Base-by-base conservation (phyloP, 2,888 invertebrate species). In the Megalurothrips usitatus region DNA sequence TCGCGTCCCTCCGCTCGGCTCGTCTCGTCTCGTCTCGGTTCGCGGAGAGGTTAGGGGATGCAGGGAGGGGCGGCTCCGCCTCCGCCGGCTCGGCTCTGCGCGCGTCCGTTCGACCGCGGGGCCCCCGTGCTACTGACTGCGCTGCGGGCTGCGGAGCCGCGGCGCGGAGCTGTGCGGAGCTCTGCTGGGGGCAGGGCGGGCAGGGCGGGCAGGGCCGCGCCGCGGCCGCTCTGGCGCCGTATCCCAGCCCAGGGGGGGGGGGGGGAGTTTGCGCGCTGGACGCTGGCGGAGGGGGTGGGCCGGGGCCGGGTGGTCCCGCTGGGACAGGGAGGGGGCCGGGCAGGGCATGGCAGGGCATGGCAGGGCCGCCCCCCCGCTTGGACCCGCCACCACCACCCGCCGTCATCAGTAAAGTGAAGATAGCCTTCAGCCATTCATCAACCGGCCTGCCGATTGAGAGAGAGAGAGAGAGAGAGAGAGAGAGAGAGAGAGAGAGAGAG, bases 1-100 rank as follows among this genome's bases (percentile, higher is more conserved):
- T 43, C 34, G 34, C 34, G 34, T 43, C 34, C 85, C 85, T 85
- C 85, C 84, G 85, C 23, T 47, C 48, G 80, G 52, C 63, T 43
- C 58, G 26, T 28, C 28, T 52, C 81, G 79, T 26, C 49, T 26
- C 47, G 78, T 19, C 75, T 34, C 43, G 43, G 49, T 23, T 63
- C 34, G 34, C 34, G 34, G 3, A 43, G 34, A 43, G 34, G 34
- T 43, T 43, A 43, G 34, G 34, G 34, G 34, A 43, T 43, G 34
- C 3, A 43, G 34, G 34, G 34, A 43, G 3, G 6, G 34, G 34
- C 34, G 34, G 34, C n/a, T n/a, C n/a, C n/a, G n/a, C n/a, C n/a
- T n/a, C n/a, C n/a, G n/a, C n/a, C n/a, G n/a, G n/a, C 34, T 43
- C 34, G 34, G 34, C 34, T 43, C 34, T 6, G 68, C 23, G 68